Percentiles rank a stretch among this genome's conserved stretches.
These are phyloP conservation scores for Epistrophe grossulariae DNA, from an alignment of 2,888 invertebrate genomes.

Conservation along the genomic window DNA sequence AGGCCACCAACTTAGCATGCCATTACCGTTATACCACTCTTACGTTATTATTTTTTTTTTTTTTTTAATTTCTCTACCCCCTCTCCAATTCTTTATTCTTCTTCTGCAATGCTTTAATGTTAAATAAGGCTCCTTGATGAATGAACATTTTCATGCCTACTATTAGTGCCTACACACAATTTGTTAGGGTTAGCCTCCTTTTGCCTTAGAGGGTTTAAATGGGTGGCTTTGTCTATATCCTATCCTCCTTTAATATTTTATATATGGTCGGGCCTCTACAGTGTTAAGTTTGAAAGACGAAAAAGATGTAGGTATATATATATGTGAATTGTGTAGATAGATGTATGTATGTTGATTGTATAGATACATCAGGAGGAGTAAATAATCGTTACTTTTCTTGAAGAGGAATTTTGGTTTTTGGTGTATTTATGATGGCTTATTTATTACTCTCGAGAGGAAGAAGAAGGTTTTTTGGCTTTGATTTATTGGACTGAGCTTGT, in stretches of 20 bases:
- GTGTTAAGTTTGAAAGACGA: slow-evolving; percentile 11
- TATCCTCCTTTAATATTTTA: neutral
- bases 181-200: slow-evolving; percentile 34
- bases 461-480: slow-evolving; percentile 15
- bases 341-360: neutral
- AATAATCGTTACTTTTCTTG: slow-evolving; percentile 31
- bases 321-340: too few species aligned
- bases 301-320: neutral
- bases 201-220: slow-evolving; percentile 11
- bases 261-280: slow-evolving; percentile 10
- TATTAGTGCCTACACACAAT: slow-evolving; percentile 26
- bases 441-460: slow-evolving; percentile 6
- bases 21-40: slow-evolving; percentile 27
- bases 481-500: slow-evolving; percentile 24
- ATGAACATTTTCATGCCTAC: slow-evolving; percentile 31
- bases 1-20: slow-evolving; percentile 24
- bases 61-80: too few species aligned
- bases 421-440: slow-evolving; percentile 40
- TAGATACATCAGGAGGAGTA: slow-evolving; percentile 12
- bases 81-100: neutral
- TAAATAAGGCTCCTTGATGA: slow-evolving; percentile 30
- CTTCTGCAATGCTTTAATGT: slow-evolving; percentile 9
- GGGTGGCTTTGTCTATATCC: slow-evolving; percentile 17
- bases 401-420: slow-evolving; percentile 21
- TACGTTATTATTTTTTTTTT: neutral